Conservation (phyloP, 2,888 invertebrate genomes). For the Caenorhabditis doughertyi region DNA sequence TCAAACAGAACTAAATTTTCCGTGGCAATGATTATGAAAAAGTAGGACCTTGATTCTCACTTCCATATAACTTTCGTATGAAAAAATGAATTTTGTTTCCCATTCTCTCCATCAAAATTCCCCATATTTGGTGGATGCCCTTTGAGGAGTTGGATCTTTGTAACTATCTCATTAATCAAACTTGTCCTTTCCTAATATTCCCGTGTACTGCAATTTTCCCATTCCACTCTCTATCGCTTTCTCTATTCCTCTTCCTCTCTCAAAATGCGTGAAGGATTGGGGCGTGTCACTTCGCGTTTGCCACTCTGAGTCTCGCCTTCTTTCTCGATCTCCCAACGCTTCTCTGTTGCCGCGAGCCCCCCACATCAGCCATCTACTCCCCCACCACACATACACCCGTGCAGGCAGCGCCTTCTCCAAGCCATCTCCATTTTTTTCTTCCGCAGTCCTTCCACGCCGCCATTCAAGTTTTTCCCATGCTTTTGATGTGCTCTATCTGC, state of each 20-base stretch:
- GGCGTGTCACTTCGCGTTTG: conserved; percentile 62
- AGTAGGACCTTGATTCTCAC: too few relatives aligned
- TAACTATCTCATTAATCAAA: conserved; percentile 45
- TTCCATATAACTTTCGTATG: too few relatives aligned
- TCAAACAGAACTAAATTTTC: too few relatives aligned
- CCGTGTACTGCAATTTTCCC: conserved; percentile 50
- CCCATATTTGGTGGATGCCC: conserved; percentile 3
- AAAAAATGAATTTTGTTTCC: too few relatives aligned
- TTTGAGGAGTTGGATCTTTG: conserved; percentile 1
- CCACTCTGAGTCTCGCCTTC: conserved; percentile 60
- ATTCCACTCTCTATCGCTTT: conserved; percentile 39
- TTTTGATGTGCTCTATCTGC: conserved; percentile 61
- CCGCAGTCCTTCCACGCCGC: conserved; percentile 46
- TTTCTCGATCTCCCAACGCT: conserved; percentile 58
- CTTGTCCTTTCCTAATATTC: conserved; percentile 38
- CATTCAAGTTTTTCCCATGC: conserved; percentile 42
- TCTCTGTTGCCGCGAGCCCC: conserved; percentile 63
- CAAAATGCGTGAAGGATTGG: conserved; percentile 58
- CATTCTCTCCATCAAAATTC: background rate
- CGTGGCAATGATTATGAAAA: too few relatives aligned
- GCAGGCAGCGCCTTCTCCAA: conserved; percentile 60
- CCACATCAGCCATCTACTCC: conserved; percentile 57
- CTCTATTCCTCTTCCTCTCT: conserved; percentile 58
- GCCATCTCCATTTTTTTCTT: conserved; percentile 48
- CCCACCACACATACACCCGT: conserved; percentile 60